Evolutionary conservation across 2,888 invertebrate genomes (phyloP), one percentile per base, ranked within the genome.

Genomic region (Papilio gigon): DNA sequence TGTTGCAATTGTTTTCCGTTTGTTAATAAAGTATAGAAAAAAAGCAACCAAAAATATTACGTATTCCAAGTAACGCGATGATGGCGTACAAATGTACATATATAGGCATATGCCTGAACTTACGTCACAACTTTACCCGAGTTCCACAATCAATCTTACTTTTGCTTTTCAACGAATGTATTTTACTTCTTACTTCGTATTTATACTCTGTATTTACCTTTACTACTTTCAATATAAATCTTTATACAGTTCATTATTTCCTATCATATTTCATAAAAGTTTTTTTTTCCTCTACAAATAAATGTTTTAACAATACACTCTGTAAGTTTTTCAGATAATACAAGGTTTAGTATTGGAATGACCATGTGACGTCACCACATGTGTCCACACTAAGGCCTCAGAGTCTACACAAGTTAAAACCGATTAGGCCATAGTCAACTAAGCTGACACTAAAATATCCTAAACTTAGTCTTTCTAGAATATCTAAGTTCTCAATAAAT

Each of bases 81-180:
- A 40, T 50, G 66, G 62, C 50, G 66, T 68, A 71, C n/a, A n/a
- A n/a, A n/a, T n/a, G n/a, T n/a, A n/a, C n/a, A n/a, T n/a, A n/a
- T n/a, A n/a, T n/a, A n/a, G n/a, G n/a, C n/a, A n/a, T 70, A 67
- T 62, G 71, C 67, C 59, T 70, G 53, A 71, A 71, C 75, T 74
- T 72, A 71, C 8, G 22, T 27, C n/a, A 74, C 72, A 86, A 88
- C 84, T 87, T 85, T 78, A 77, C 79, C 77, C 74, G 85, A 88
- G 83, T 86, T 86, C 75, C 75, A 71, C 84, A 80, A 89, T 89
- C 88, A 86, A 89, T 89, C 89, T 88, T 88, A 84, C 86, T 88
- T 88, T 86, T 82, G 78, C 81, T 85, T 84, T 84, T 78, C 81
- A 80, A 78, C 74, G 76, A 83, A 84, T 84, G 83, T 80, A 85